Evolutionary conservation across 2,113 vertebrate genomes (phyloP).

Genomic region (Myotis davidii): DNA sequence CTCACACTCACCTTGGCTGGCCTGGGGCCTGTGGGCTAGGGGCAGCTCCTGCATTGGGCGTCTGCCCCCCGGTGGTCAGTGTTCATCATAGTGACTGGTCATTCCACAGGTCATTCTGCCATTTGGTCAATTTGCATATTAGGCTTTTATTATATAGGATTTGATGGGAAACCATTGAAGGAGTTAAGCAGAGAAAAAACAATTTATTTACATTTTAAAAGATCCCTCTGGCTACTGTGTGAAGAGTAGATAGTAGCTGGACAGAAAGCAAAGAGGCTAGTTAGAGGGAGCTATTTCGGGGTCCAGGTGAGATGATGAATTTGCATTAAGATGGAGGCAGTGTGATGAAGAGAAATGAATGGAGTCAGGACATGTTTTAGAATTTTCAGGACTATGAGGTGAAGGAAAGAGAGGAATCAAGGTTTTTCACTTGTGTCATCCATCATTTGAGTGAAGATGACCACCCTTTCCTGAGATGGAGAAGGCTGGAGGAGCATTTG

Average conservation of each 20-base stretch:
- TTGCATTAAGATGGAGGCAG: neutral
- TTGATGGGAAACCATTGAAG: neutral
- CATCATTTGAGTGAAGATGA: neutral
- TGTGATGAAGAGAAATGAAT: neutral
- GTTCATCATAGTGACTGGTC: too few species aligned
- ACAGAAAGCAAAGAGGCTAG: neutral
- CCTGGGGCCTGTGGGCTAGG: too few species aligned
- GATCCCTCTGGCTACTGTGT: neutral
- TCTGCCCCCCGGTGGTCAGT: too few species aligned
- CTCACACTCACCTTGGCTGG: too few species aligned
- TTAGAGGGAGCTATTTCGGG: neutral
- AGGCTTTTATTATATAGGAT: too few species aligned
- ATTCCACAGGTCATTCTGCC: too few species aligned
- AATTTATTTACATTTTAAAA: neutral
- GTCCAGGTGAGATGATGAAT: neutral
- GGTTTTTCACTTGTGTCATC: neutral
- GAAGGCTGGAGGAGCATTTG: neutral
- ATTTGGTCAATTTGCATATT: too few species aligned
- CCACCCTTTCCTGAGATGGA: neutral
- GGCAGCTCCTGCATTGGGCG: too few species aligned
- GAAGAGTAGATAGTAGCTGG: neutral
- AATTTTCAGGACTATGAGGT: neutral
- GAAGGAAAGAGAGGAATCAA: neutral
- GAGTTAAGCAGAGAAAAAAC: slow-evolving; percentile 14
- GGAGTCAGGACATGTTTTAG: neutral